Evolutionary conservation across 2,797 vertebrate species (phyloP).

Genomic region (Halcyon badia): DNA sequence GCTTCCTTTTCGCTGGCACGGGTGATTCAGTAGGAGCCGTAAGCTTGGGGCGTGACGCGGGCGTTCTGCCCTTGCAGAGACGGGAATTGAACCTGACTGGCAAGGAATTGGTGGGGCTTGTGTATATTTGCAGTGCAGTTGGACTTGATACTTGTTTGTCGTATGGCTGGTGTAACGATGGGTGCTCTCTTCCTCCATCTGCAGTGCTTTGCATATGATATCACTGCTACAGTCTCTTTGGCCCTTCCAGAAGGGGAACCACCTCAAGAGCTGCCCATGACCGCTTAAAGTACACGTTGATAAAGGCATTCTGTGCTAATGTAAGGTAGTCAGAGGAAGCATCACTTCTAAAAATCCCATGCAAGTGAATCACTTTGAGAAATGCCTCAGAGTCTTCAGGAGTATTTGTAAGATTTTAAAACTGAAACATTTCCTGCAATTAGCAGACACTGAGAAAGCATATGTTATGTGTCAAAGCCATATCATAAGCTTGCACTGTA

Average conservation of each 20-base stretch:
- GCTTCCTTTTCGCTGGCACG: accelerated
- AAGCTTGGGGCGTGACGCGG: accelerated
- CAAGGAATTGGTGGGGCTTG: not conserved
- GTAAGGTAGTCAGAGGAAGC: not conserved
- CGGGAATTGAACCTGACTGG: not conserved
- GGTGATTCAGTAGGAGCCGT: not conserved
- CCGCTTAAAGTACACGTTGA: not conserved
- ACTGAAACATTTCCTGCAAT: not conserved
- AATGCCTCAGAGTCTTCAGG: conserved; percentile 1
- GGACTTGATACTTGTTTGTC: not conserved
- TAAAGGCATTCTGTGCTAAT: not conserved
- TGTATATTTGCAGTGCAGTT: not conserved
- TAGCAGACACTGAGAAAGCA: not conserved
- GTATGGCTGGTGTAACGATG: accelerated
- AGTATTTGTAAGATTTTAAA: not conserved
- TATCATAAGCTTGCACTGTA: not conserved
- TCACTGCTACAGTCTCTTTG: not conserved
- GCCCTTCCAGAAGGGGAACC: not conserved
- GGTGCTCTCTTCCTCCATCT: not conserved
- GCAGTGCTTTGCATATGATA: not conserved
- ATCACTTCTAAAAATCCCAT: not conserved
- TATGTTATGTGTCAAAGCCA: not conserved
- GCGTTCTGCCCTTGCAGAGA: not conserved
- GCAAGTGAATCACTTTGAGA: not conserved
- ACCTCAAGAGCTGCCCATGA: not conserved